These are phyloP conservation scores for Poeciliopsis presidionis DNA, from an alignment of 2,797 vertebrate species.

Conservation along the genomic window DNA sequence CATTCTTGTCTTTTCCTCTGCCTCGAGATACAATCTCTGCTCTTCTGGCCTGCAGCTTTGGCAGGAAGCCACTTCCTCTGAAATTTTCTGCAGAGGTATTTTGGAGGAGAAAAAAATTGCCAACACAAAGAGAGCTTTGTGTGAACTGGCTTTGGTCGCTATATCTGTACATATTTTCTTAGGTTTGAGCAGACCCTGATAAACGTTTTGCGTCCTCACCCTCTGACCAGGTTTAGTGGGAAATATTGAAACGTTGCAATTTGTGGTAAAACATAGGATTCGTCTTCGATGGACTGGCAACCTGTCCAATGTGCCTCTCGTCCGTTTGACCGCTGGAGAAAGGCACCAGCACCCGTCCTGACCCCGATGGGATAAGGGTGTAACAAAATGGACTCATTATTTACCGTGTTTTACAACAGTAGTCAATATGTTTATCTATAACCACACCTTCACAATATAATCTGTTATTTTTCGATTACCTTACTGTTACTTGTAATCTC, in stretches of 20 bases:
- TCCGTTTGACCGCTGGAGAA: too few relatives aligned
- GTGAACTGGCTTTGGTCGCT: background rate
- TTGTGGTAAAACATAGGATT: background rate
- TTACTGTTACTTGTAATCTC: too few relatives aligned
- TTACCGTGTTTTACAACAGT: background rate
- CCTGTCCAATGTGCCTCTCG: too few relatives aligned
- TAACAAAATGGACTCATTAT: background rate
- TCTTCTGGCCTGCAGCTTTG: background rate
- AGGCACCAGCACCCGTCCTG: too few relatives aligned
- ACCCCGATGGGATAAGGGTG: too few relatives aligned
- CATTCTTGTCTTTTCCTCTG: background rate
- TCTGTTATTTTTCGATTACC: background rate
- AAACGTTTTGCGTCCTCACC: background rate
- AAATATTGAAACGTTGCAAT: background rate
- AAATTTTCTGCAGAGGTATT: conserved; percentile 1
- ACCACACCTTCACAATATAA: background rate
- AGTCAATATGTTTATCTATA: background rate
- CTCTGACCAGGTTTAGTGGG: background rate
- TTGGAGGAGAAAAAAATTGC: background rate
- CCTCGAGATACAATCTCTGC: conserved; percentile 1
- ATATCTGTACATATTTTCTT: background rate
- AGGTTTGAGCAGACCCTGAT: background rate
- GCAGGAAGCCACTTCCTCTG: background rate
- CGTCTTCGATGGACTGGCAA: too few relatives aligned
- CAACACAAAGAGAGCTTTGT: background rate